Percentiles rank a stretch among this genome's conserved stretches.
Evolutionary conservation across 2,113 vertebrate species (phyloP).

Genomic region (Vulpes lagopus): DNA sequence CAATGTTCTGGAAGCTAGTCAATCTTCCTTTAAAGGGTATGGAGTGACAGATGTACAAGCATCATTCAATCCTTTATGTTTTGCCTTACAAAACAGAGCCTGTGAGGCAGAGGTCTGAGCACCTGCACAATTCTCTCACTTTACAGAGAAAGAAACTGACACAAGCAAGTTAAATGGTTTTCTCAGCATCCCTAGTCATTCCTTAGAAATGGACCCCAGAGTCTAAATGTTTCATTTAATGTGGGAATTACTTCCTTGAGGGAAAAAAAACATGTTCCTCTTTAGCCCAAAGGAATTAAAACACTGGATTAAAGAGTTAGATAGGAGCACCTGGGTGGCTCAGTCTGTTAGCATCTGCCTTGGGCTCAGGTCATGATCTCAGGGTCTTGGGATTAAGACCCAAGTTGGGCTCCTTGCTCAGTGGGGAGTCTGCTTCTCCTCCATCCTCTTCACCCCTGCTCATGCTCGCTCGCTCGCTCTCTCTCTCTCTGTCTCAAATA

Average conservation of each 20-base stretch:
- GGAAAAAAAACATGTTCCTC: background rate
- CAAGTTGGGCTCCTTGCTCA: no score
- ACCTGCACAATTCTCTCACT: background rate
- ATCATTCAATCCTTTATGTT: background rate
- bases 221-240: conserved; percentile 30
- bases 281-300: conserved; percentile 32
- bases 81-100: conserved; percentile 29
- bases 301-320: background rate
- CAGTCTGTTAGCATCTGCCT: no score
- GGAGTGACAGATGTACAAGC: background rate
- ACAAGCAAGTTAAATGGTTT: conserved; percentile 26
- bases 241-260: conserved; percentile 35
- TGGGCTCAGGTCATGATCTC: no score
- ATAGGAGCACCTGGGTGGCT: background rate
- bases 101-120: background rate
- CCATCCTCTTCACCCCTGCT: no score
- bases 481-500: no score
- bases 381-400: no score
- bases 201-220: conserved; percentile 60
- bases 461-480: no score
- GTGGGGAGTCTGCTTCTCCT: no score
- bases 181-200: background rate
- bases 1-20: background rate
- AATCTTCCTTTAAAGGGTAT: background rate
- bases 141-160: conserved; percentile 13